Evolutionary conservation across 2,888 invertebrate genomes (phyloP).

Genomic region (Mythimna lalbum): DNA sequence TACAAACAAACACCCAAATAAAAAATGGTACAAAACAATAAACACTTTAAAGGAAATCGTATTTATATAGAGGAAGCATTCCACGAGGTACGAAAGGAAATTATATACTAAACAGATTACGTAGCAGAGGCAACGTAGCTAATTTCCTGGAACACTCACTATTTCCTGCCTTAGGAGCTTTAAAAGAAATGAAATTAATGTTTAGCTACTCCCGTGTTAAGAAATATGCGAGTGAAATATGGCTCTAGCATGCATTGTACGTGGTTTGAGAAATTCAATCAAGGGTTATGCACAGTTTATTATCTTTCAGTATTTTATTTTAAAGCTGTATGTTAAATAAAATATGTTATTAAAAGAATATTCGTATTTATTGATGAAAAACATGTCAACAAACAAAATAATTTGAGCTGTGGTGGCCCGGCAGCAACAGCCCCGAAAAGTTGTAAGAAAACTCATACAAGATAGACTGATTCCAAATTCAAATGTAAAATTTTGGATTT

Average conservation of each 20-base stretch:
- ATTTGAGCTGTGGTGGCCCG: background rate
- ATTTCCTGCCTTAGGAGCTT: constrained; percentile 63
- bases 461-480: too few species aligned
- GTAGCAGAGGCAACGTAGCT: constrained; percentile 76
- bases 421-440: too few species aligned
- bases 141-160: constrained; percentile 81
- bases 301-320: too few species aligned
- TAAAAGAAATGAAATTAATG: constrained; percentile 52
- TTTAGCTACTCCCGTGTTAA: constrained; percentile 21
- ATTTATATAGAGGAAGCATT: constrained; percentile 70
- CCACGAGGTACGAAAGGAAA: constrained; percentile 78
- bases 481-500: too few species aligned
- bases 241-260: background rate
- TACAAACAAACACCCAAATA: background rate
- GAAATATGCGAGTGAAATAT: constrained; percentile 26
- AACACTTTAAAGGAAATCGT: constrained; percentile 72
- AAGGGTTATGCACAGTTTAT: background rate
- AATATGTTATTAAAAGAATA: too few species aligned
- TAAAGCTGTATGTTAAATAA: too few species aligned
- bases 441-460: too few species aligned
- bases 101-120: constrained; percentile 84
- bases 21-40: constrained; percentile 43
- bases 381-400: too few species aligned
- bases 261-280: background rate
- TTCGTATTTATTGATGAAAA: background rate